phyloP scores from a whole-genome alignment of 2,113 vertebrate species.

The Rhombomys opimus region DNA sequence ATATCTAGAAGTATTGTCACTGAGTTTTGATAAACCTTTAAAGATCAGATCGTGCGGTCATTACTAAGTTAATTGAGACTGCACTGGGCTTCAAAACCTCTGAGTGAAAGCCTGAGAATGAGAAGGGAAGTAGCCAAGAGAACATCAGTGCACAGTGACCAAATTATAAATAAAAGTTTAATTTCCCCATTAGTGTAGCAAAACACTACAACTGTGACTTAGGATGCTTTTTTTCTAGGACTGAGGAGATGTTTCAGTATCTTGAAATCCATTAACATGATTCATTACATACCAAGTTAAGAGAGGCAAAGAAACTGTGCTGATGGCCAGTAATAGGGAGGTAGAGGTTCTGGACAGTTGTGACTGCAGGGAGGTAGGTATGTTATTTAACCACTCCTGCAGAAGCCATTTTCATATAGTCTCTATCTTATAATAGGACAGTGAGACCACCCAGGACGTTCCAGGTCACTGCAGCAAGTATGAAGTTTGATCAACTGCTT shows the following conservation, averaged over 20 bases:
- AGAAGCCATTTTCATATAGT: not conserved
- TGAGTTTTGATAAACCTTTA: slow-evolving; percentile 26
- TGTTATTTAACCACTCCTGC: not conserved
- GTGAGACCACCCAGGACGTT: not conserved
- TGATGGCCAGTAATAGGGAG: not conserved
- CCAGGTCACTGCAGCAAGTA: not conserved
- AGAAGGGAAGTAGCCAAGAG: not conserved
- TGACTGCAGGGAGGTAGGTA: not conserved
- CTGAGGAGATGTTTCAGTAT: slow-evolving; percentile 37
- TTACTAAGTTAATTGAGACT: not conserved
- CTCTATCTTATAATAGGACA: not conserved
- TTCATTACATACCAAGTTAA: not conserved
- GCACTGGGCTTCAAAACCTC: not conserved
- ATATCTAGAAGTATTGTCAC: not conserved
- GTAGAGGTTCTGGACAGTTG: not conserved
- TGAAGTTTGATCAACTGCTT: not conserved
- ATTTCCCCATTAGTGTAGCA: not conserved
- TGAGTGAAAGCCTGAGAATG: not conserved
- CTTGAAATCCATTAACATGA: not conserved
- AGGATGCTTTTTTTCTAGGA: not conserved
- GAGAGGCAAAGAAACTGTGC: not conserved
- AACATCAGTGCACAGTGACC: not conserved
- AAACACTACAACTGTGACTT: not conserved
- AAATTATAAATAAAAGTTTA: not conserved
- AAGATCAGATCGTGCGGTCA: slow-evolving; percentile 23